Evolutionary conservation across 2,888 invertebrate genomes (phyloP).

Genomic region (Cerastis leucographa): DNA sequence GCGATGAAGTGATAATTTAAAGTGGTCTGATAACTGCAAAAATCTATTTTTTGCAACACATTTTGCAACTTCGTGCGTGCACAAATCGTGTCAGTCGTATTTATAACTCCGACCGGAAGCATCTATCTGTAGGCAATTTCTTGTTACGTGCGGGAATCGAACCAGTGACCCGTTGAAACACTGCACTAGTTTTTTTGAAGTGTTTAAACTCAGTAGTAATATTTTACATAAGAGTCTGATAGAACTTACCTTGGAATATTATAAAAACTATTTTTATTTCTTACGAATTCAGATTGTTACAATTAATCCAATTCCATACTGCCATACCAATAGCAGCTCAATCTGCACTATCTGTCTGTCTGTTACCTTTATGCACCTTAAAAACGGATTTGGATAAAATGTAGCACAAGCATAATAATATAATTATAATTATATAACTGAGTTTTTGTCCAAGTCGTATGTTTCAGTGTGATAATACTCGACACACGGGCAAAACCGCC

Average conservation of each 20-base stretch:
- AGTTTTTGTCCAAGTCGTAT: background rate
- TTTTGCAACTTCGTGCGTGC: conserved; percentile 36
- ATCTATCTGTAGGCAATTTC: background rate
- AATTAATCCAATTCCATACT: background rate
- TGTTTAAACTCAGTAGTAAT: background rate
- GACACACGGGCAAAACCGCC: background rate
- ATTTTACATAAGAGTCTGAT: conserved; percentile 13
- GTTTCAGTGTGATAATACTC: background rate
- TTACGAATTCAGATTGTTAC: background rate
- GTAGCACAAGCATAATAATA: background rate
- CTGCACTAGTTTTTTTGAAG: conserved; percentile 30
- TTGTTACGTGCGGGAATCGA: conserved; percentile 37
- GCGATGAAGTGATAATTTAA: conserved; percentile 46
- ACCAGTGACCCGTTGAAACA: conserved; percentile 43
- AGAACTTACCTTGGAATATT: background rate
- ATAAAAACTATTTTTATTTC: background rate
- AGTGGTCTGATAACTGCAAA: conserved; percentile 26
- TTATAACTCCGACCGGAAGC: conserved; percentile 35
- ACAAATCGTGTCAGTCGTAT: conserved; percentile 20
- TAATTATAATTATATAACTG: too few species aligned
- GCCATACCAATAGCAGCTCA: background rate
- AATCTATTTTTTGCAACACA: conserved; percentile 31
- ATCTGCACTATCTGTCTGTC: background rate
- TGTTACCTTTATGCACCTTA: background rate
- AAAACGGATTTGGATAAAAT: background rate